Base-by-base conservation (phyloP, 2,888 invertebrate genomes). In the Ptilodon capucinus region DNA sequence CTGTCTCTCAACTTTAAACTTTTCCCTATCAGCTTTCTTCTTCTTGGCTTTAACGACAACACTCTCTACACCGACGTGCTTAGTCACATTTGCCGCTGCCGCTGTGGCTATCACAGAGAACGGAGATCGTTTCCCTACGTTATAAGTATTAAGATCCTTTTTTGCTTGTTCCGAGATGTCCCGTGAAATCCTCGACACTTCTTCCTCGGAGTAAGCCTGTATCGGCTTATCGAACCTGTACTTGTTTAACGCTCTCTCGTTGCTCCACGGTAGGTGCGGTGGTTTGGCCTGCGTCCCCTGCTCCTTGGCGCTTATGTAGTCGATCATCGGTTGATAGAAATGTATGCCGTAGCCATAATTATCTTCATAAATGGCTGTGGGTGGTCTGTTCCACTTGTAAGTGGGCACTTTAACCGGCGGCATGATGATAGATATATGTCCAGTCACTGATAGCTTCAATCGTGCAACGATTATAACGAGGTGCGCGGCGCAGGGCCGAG, bases 241-340 rank as follows among this genome's bases (percentile, higher is more conserved):
- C 74, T 94, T 93, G 59, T 92, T 91, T 55, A 95, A 84, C 28
- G 93, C 94, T 68, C 94, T 91, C 78, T 95, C 95, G 79, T 94
- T 94, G 51, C 92, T 92, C 94, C 94, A 94, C 48, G 95, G 95
- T 60, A 96, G 86, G 84, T 95, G 95, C 59, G 96, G 94, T 28
- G 92, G 91, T 41, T 83, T 82, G 0, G 76, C 65, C 14, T 71
- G 48, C 14, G 79, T 63, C 44, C 90, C 91, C 44, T 82, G 89
- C 62, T 93, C 92, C 86, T 95, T 95, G 38, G 92, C 93, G 74
- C 94, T 94, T 65, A 97, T 93, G 75, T 95, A 96, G 83, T 97
- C 96, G 71, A 97, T 94, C 96, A 97, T 96, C 41, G 96, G 96
- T 81, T 96, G 95, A 85, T 97, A 97, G 84, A 93, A 96, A 86